Evolutionary conservation across 2,888 invertebrate genomes (phyloP), one percentile per base, ranked within the genome.

Genomic region (Bombyx huttoni): DNA sequence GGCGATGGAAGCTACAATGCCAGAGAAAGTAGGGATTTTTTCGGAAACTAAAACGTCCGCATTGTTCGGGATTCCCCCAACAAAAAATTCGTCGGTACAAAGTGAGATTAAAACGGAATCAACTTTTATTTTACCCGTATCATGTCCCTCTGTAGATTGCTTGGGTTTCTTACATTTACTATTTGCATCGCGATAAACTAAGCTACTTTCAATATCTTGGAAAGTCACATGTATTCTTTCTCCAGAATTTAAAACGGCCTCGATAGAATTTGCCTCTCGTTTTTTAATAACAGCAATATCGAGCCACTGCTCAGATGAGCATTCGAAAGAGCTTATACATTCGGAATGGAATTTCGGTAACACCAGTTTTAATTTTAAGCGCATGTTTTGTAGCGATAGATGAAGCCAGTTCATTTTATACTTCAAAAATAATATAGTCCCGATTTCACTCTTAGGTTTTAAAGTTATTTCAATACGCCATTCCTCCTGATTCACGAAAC

Each of bases 381-480:
- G 75, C 63, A 70, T 75, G 55, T 84, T 85, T 58, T 81, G 80
- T 50, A 89, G 57, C 45, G 63, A 59, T 49, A 87, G 54, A 58
- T 75, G 74, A 33, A 89, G 62, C 76, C 81, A 85, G 56, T 68
- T 73, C 1, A 68, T 59, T 2, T 67, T 65, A 48, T 78, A 75
- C 47, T 64, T 62, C 34, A 89, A 56, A 63, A 81, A 80, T 40
- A 88, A 48, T 47, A 89, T 62, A 10, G 79, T 70, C 8, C 89
- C 89, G 1, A 70, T 68, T 50, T 78, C 76, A 51, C 58, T 62
- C 49, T 76, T 78, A 12, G 83, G 65, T 64, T 80, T 88, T 1
- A 89, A 51, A 34, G 81, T 83, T 24, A 89, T 56, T 54, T 79
- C 74, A 14, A 89, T 54, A 51, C 61, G 64, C 89, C 89, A 89